Percentiles rank a stretch among this genome's conserved stretches.
Evolutionary conservation across 2,113 vertebrate genomes (phyloP).

Genomic region (Bombycilla garrulus): DNA sequence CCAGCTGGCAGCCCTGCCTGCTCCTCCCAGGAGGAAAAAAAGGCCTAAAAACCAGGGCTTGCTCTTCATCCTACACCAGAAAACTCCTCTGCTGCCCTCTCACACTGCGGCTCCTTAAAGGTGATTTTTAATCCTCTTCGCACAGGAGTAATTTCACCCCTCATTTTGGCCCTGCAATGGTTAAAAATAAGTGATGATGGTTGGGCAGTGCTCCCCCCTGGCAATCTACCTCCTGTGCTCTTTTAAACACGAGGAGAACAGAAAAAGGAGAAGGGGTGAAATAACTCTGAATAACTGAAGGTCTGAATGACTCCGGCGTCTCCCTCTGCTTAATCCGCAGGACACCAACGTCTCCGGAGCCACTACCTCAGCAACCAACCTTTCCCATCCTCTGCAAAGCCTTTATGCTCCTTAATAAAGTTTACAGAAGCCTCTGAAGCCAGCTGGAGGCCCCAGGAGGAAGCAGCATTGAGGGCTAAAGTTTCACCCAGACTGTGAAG

Average conservation of each 20-base stretch:
- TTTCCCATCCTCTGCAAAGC: background rate
- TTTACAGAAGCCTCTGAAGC: background rate
- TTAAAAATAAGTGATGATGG: background rate
- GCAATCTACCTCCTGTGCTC: background rate
- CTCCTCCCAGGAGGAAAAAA: background rate
- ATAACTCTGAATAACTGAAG: too few relatives aligned
- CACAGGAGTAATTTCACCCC: background rate
- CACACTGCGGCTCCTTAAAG: background rate
- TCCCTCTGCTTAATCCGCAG: background rate
- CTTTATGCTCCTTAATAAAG: background rate
- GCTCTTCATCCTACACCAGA: background rate
- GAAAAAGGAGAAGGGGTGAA: background rate
- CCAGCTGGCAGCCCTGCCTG: conserved; percentile 23
- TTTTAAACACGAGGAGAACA: background rate
- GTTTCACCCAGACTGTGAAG: conserved; percentile 40
- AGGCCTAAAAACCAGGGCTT: background rate
- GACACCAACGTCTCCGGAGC: background rate
- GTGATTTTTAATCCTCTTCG: background rate
- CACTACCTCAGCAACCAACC: background rate
- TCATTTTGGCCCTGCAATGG: background rate
- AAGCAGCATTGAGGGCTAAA: background rate
- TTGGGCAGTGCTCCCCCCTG: background rate
- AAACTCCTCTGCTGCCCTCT: background rate
- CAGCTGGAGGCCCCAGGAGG: background rate
- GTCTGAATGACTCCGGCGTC: background rate